These are phyloP conservation scores for Pangasius djambal DNA, from an alignment of 2,797 vertebrate genomes.

Conservation along the genomic window DNA sequence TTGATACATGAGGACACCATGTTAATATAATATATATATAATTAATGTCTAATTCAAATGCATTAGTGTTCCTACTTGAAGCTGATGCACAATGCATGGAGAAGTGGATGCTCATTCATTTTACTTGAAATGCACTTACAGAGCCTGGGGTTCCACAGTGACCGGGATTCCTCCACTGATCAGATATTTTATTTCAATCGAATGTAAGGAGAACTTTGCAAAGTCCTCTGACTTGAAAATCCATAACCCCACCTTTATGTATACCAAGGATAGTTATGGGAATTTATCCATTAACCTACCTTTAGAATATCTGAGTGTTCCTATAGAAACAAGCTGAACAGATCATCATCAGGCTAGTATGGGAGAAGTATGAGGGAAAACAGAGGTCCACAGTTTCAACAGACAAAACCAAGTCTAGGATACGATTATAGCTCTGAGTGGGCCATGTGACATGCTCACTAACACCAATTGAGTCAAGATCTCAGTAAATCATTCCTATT, in stretches of 20 bases:
- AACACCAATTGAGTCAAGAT: neutral
- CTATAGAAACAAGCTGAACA: neutral
- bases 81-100: neutral
- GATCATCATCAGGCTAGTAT: neutral
- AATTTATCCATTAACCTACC: neutral
- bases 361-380: neutral
- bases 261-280: neutral
- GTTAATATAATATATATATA: neutral
- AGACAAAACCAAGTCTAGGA: neutral
- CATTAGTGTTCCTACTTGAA: neutral
- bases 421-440: no score
- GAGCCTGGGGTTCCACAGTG: neutral
- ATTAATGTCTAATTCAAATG: slow-evolving; percentile 22
- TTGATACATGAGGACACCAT: slow-evolving; percentile 8
- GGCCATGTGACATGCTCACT: neutral
- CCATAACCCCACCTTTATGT: neutral
- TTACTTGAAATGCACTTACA: neutral
- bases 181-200: neutral
- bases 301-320: neutral
- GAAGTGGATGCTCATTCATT: neutral
- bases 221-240: neutral
- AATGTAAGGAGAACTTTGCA: neutral
- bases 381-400: neutral
- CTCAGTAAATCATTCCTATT: neutral
- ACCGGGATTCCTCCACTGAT: neutral